These are phyloP conservation scores for Subacronicta megacephala DNA, from an alignment of 2,888 invertebrate species.

Conservation along the genomic window DNA sequence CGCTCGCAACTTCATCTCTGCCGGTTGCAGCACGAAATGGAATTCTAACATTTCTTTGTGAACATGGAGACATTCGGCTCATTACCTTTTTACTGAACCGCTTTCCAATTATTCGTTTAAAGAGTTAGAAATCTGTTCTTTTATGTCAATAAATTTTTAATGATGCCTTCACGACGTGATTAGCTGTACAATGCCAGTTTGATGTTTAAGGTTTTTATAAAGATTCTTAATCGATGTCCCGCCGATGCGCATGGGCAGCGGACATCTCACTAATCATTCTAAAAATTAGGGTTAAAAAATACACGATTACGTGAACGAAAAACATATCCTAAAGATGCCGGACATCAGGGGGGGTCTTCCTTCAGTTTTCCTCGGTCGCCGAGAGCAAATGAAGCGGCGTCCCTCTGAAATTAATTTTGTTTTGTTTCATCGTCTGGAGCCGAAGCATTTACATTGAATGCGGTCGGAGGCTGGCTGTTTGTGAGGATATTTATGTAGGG, in stretches of 20 bases:
- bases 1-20: conserved; percentile 67
- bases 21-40: conserved; percentile 51
- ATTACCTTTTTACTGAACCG: conserved; percentile 52
- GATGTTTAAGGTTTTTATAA: conserved; percentile 68
- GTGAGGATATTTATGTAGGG: conserved; percentile 87
- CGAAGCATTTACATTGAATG: conserved; percentile 88
- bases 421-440: conserved; percentile 88
- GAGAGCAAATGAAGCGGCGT: conserved; percentile 84
- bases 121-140: conserved; percentile 31
- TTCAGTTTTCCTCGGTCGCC: conserved; percentile 71
- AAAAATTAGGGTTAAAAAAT: conserved; percentile 75
- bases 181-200: conserved; percentile 54
- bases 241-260: conserved; percentile 65
- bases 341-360: conserved; percentile 85
- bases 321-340: conserved; percentile 79
- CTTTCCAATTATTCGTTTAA: conserved; percentile 43
- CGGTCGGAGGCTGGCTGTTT: conserved; percentile 85
- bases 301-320: conserved; percentile 74
- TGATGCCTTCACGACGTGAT: conserved; percentile 63
- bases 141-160: conserved; percentile 59
- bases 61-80: conserved; percentile 54
- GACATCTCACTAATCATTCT: conserved; percentile 79
- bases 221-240: conserved; percentile 73
- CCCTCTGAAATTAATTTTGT: conserved; percentile 88
- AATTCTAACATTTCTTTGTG: conserved; percentile 62